A percentile compares a stretch with the other conserved stretches of the same genome.
These are phyloP conservation scores for Eulemur mongoz DNA, from an alignment of 2,797 vertebrate species.

Conservation along the genomic window DNA sequence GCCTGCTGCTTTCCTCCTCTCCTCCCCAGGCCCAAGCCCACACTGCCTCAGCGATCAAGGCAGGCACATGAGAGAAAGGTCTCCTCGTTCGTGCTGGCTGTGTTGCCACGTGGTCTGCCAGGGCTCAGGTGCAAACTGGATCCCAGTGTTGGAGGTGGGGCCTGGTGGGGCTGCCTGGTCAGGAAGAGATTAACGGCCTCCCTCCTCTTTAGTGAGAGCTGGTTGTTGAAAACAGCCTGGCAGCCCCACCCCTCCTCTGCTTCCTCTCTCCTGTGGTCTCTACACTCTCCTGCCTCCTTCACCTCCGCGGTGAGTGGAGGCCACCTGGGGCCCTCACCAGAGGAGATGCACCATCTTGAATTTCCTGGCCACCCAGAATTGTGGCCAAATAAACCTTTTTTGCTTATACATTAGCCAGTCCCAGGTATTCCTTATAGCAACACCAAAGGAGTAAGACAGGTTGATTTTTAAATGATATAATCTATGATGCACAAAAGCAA, in stretches of 20 bases:
- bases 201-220: background rate
- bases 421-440: background rate
- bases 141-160: too few relatives aligned
- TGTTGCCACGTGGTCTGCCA: background rate
- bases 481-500: background rate
- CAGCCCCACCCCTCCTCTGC: too few relatives aligned
- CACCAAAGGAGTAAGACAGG: background rate
- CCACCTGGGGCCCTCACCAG: background rate
- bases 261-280: background rate
- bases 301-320: background rate
- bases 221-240: background rate
- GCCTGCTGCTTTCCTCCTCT: too few relatives aligned
- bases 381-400: background rate
- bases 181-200: background rate
- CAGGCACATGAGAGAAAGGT: fast-evolving
- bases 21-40: background rate
- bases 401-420: background rate
- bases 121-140: too few relatives aligned
- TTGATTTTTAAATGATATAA: background rate
- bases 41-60: background rate
- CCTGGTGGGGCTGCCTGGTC: too few relatives aligned
- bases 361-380: background rate
- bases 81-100: background rate
- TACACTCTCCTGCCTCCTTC: background rate
- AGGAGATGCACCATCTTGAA: background rate